Percentiles rank a stretch among this genome's conserved stretches.
Evolutionary conservation across 2,113 vertebrate species (phyloP).

Genomic region (Catharus bicknelli): DNA sequence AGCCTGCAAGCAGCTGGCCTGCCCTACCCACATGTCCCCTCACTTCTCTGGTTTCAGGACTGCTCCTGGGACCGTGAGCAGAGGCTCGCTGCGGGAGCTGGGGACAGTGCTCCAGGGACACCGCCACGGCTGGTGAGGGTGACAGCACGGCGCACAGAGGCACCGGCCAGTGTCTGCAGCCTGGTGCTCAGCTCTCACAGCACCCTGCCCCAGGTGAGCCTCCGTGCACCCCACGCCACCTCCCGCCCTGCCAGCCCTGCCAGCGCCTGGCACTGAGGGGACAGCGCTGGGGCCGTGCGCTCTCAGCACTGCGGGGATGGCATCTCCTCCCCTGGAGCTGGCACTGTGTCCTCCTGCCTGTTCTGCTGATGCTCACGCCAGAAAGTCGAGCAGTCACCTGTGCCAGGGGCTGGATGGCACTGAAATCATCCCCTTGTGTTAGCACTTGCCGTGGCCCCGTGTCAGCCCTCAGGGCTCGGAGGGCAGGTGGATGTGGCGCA

Average conservation of each 20-base stretch:
- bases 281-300: rapidly evolving
- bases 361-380: not conserved
- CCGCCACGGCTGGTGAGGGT: slow-evolving; percentile 25
- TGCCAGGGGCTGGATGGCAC: not conserved
- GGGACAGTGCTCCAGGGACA: rapidly evolving
- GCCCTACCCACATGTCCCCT: not conserved
- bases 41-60: not conserved
- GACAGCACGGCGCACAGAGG: not conserved
- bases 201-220: slow-evolving; percentile 63
- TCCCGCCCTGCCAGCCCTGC: not conserved
- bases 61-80: rapidly evolving
- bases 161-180: slow-evolving; percentile 22
- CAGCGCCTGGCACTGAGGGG: not conserved
- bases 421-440: rapidly evolving
- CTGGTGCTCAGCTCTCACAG: slow-evolving; percentile 42
- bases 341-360: not conserved
- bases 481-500: not conserved
- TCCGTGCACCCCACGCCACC: not conserved
- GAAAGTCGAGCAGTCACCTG: not conserved
- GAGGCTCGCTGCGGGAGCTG: not conserved
- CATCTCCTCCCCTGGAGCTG: not conserved
- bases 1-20: not conserved
- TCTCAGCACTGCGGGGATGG: rapidly evolving
- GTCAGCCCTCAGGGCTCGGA: not conserved
- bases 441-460: not conserved